Evolutionary conservation across 2,888 invertebrate genomes (phyloP), one percentile per base, ranked within the genome.

Genomic region (Malthinus flaveolus): DNA sequence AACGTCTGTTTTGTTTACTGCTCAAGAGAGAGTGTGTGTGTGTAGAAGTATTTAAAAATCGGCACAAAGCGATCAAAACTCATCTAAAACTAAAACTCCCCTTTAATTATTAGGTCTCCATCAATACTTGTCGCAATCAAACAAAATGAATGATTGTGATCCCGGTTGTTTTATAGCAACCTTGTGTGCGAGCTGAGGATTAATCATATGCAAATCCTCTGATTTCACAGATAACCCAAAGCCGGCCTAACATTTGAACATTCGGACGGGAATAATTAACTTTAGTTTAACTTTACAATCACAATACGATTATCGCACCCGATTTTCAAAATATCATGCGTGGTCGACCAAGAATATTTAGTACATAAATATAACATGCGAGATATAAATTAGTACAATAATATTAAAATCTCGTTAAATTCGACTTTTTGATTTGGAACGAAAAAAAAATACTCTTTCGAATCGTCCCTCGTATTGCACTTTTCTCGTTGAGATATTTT

Each of bases 191-290:
- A 67, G 65, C 62, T 61, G 61, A 57, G 68, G 68, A 74, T 74
- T 75, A 75, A 74, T 75, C 74, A 73, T 71, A 75, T 75, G 75
- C 71, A 75, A 75, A 75, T 75, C 65, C 63, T 59, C 45, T 57
- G 63, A 66, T 67, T 59, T 52, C 63, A 49, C 65, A 61, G 61
- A 65, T 63, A 64, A 50, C 60, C 44, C 45, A 47, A 53, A 53
- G 53, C 42, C 51, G 49, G 49, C 55, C 54, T 46, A 49, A 48
- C 56, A 63, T 59, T 65, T 47, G 65, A 58, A 62, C 64, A 62
- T 59, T 62, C 61, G 57, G 59, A 62, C 59, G 56, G 54, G 57
- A 50, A 49, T 56, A 59, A 62, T 61, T 61, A 61, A 49, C 61
- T 60, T 49, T 37, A 58, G 49, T 56, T 55, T 56, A 56, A 49